Evolutionary conservation across 2,797 vertebrate genomes (phyloP), one percentile per base, ranked within the genome.

Genomic region (Octomys mimax): DNA sequence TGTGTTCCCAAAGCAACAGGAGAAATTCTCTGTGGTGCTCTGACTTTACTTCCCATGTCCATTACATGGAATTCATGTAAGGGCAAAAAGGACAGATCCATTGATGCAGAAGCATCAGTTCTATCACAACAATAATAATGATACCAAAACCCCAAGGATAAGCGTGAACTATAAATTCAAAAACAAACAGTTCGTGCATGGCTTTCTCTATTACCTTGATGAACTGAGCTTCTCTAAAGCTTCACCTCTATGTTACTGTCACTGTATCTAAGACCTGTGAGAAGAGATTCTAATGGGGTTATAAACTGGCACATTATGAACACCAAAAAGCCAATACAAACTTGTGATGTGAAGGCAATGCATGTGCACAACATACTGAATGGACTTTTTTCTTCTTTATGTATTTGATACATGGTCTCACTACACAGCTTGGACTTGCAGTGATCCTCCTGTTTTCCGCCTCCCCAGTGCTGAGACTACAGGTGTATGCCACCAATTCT

Each of bases 261-360:
- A 83, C 22, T 26, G 0, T 36, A 39, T 49, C 52, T 80, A 84
- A 9, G 28, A 75, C 82, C 79, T 71, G 2, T 79, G n/a, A 64
- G 31, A 61, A 24, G 9, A 85, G 31, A 84, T 36, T 93, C 54
- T 79, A 1, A 14, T 3, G 39, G 46, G 22, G 18, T 64, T 85
- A 54, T 13, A 93, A 87, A 84, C 5, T 9, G 12, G 10, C 22
- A 12, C 4, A 5, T 59, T 81, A 21, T 79, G 21, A 73, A 26
- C 52, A 46, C 28, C 46, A 94, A 46, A 57, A 95, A 92, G 36
- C 28, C 77, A 96, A 89, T 61, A 82, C 73, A 88, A 68, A 84
- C n/a, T 68, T 92, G 64, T 71, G 39, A 19, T 5, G 0, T 59
- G 39, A 92, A 75, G 13, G 19, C 61, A 73, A 33, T 31, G 2